Conservation (phyloP, 2,113 vertebrate species). For the Rana temporaria region DNA sequence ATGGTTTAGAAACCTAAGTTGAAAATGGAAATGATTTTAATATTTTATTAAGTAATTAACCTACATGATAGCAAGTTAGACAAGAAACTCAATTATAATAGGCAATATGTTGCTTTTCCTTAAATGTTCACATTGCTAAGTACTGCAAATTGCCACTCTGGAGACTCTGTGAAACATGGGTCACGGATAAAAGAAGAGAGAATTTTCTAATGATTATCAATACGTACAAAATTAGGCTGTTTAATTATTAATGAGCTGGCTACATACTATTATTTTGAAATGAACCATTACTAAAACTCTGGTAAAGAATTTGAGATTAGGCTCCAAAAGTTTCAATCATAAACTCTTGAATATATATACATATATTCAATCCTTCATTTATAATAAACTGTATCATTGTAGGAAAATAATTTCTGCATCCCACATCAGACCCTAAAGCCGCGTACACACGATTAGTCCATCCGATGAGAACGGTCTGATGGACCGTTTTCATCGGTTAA, state of each 20-base stretch:
- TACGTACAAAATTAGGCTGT: constrained; percentile 1
- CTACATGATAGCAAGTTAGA: constrained; percentile 61
- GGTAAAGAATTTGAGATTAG: neutral
- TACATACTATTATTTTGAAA: constrained; percentile 19
- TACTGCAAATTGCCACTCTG: constrained; percentile 61
- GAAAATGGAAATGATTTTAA: constrained; percentile 72
- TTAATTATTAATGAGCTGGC: constrained; percentile 31
- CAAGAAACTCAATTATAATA: constrained; percentile 68
- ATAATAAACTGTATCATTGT: too few relatives aligned
- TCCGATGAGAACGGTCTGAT: too few relatives aligned
- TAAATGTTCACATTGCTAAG: constrained; percentile 65
- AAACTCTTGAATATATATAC: too few relatives aligned
- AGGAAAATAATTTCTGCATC: too few relatives aligned
- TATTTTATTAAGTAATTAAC: constrained; percentile 83
- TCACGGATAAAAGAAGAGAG: constrained; percentile 68
- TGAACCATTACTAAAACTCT: neutral
- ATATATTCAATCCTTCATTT: too few relatives aligned
- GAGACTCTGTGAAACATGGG: constrained; percentile 68
- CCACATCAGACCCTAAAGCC: too few relatives aligned
- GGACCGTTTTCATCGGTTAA: too few relatives aligned
- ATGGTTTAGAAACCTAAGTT: constrained; percentile 72
- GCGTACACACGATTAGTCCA: too few relatives aligned
- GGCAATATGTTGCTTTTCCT: constrained; percentile 69
- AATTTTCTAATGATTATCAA: constrained; percentile 58
- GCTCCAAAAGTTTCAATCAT: too few relatives aligned